These are phyloP conservation scores for Phyllotreta cruciferae DNA, from an alignment of 2,888 invertebrate genomes.

Conservation along the genomic window DNA sequence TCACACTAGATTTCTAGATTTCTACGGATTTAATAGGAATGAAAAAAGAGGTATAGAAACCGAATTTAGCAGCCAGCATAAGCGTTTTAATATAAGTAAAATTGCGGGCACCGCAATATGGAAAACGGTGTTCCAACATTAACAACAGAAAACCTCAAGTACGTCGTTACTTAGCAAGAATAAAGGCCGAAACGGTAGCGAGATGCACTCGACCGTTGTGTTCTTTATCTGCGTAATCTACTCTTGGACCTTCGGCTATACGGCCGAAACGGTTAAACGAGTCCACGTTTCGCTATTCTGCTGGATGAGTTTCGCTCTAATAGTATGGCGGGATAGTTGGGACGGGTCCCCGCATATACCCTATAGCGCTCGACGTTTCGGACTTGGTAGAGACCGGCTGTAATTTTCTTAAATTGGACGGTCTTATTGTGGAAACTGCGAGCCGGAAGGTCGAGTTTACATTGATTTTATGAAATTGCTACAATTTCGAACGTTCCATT, in stretches of 20 bases:
- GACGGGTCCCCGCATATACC: conserved; percentile 18
- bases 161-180: conserved; percentile 59
- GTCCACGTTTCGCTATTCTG: conserved; percentile 32
- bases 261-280: conserved; percentile 24
- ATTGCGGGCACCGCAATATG: conserved; percentile 32
- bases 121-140: conserved; percentile 52
- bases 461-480: conserved; percentile 19
- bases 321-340: conserved; percentile 11
- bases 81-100: conserved; percentile 26
- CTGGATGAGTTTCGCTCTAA: conserved; percentile 34
- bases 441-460: conserved; percentile 16
- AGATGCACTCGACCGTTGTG: conserved; percentile 58
- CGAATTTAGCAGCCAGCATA: too few relatives aligned
- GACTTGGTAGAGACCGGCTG: conserved; percentile 20
- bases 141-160: conserved; percentile 58
- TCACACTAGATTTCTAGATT: too few relatives aligned
- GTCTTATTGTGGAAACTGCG: conserved; percentile 9
- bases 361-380: conserved; percentile 27
- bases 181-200: conserved; percentile 57
- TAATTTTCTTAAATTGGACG: conserved; percentile 29
- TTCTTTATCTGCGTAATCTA: conserved; percentile 60
- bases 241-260: conserved; percentile 32
- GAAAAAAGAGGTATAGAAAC: too few relatives aligned
- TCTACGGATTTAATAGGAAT: too few relatives aligned
- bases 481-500: background rate